phyloP scores from a whole-genome alignment of 2,797 vertebrate genomes.

The Cottoperca gobio region DNA sequence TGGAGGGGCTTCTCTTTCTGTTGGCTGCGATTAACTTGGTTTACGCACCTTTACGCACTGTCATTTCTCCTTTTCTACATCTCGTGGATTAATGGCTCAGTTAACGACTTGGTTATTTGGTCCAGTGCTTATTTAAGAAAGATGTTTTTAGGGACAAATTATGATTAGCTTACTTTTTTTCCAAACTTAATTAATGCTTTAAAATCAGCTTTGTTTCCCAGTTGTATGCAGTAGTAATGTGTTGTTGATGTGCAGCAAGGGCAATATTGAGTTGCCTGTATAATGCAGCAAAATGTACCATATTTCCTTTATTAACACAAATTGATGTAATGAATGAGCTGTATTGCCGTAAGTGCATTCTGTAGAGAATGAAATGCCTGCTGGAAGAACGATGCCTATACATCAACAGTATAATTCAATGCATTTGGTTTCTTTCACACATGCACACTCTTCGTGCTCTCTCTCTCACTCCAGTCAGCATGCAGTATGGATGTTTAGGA shows the following conservation, averaged over 20 bases:
- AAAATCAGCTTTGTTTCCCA: not conserved
- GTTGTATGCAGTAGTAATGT: conserved; percentile 3
- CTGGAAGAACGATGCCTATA: not conserved
- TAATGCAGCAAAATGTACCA: conserved; percentile 4
- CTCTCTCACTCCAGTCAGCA: not conserved
- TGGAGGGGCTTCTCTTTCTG: conserved; percentile 35
- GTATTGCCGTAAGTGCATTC: conserved; percentile 6
- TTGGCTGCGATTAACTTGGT: conserved; percentile 60
- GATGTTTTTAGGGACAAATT: not conserved
- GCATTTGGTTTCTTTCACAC: conserved; percentile 10
- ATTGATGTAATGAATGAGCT: conserved; percentile 20
- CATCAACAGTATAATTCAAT: conserved; percentile 12
- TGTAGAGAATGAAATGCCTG: conserved; percentile 15
- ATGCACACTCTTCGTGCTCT: not conserved
- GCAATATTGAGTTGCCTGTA: not conserved
- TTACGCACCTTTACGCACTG: conserved; percentile 56
- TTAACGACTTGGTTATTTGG: not conserved
- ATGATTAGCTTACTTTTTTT: conserved; percentile 2
- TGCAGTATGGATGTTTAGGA: conserved; percentile 5
- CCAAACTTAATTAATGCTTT: conserved; percentile 28
- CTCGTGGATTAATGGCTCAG: not conserved
- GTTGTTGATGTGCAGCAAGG: not conserved
- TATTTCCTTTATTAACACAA: not conserved
- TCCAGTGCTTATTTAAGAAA: not conserved
- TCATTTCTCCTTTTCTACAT: conserved; percentile 10